A percentile compares a stretch with the other conserved stretches of the same genome.
These are phyloP conservation scores for Australoheros scitulus DNA, from an alignment of 2,113 vertebrate species.

Conservation along the genomic window DNA sequence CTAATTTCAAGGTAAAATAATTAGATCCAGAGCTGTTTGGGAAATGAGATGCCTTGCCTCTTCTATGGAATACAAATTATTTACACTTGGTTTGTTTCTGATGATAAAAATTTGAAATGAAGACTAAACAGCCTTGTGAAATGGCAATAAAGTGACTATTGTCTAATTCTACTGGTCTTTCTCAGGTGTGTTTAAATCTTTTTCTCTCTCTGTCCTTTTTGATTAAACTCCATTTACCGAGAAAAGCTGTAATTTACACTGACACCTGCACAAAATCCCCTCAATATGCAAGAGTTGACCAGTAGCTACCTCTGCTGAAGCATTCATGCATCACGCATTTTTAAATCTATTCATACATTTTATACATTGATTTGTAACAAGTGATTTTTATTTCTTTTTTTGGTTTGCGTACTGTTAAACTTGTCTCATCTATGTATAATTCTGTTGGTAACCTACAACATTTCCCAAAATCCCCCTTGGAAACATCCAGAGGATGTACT, in stretches of 20 bases:
- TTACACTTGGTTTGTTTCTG: slow-evolving; percentile 78
- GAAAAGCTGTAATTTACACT: slow-evolving; percentile 26
- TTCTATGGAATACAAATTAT: slow-evolving; percentile 73
- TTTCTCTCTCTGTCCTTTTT: slow-evolving; percentile 12
- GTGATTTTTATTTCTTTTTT: background rate
- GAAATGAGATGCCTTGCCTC: slow-evolving; percentile 64
- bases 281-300: slow-evolving; percentile 8
- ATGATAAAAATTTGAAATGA: slow-evolving; percentile 72
- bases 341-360: background rate
- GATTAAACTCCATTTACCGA: slow-evolving; percentile 58
- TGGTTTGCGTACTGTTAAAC: background rate
- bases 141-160: slow-evolving; percentile 61
- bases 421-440: background rate
- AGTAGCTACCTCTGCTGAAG: background rate
- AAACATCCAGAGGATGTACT: background rate
- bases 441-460: background rate
- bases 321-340: background rate
- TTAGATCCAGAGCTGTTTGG: slow-evolving; percentile 72
- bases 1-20: slow-evolving; percentile 76
- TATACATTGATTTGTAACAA: background rate
- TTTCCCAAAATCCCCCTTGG: background rate
- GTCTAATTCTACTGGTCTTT: slow-evolving; percentile 65
- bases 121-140: slow-evolving; percentile 55
- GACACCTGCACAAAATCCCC: slow-evolving; percentile 6
- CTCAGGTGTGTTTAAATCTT: slow-evolving; percentile 48